phyloP scores from a whole-genome alignment of 2,888 invertebrate species.

The Dasypogon diadema region DNA sequence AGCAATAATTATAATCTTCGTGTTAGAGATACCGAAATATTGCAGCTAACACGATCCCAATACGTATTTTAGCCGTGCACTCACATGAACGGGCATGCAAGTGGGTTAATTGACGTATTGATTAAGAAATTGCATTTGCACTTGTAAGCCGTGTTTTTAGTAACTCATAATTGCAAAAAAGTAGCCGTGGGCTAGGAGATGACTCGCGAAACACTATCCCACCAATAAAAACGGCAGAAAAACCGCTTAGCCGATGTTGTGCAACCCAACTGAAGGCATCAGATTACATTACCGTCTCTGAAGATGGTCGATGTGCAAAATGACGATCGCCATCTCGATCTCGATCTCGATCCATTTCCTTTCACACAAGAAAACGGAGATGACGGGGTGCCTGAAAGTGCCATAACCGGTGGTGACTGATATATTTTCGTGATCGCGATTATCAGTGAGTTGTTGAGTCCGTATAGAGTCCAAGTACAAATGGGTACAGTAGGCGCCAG shows the following conservation, averaged over 20 bases:
- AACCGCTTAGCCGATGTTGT: conserved; percentile 1
- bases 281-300: conserved; percentile 12
- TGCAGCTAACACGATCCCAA: background rate
- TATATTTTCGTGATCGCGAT: conserved; percentile 15
- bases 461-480: background rate
- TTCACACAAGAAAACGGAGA: conserved; percentile 18
- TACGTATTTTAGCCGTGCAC: background rate
- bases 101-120: conserved; percentile 25
- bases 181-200: background rate
- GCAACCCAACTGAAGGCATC: conserved; percentile 8
- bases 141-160: background rate
- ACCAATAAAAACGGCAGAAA: background rate
- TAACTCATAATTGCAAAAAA: conserved; percentile 8
- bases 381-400: background rate
- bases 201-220: background rate
- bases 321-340: no score
- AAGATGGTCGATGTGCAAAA: conserved; percentile 3
- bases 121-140: conserved; percentile 7
- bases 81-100: background rate
- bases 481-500: background rate
- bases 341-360: conserved; percentile 22
- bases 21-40: background rate
- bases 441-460: background rate
- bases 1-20: conserved; percentile 8
- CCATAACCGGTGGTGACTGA: conserved; percentile 1